These are phyloP conservation scores for Tetraneura akinire DNA, from an alignment of 1,140 invertebrate species.

Conservation along the genomic window DNA sequence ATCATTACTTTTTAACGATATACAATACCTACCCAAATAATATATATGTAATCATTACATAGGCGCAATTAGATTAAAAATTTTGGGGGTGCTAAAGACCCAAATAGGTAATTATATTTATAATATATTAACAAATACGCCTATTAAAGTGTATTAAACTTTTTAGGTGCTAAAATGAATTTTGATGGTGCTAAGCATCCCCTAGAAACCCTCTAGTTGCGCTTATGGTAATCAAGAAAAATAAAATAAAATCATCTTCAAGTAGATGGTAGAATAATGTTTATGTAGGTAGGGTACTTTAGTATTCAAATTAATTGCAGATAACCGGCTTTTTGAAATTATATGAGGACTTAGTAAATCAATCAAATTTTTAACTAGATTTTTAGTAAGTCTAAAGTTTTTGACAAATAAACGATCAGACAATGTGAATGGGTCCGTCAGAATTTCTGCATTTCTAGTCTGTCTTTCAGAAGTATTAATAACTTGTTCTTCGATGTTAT, in stretches of 20 bases:
- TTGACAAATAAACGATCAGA: background rate
- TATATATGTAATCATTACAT: too few relatives aligned
- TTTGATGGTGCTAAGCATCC: too few relatives aligned
- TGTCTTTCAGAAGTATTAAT: background rate
- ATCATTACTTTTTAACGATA: background rate
- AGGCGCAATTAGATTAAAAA: too few relatives aligned
- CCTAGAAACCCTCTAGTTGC: too few relatives aligned
- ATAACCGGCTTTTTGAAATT: background rate
- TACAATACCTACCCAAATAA: background rate
- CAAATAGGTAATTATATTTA: too few relatives aligned
- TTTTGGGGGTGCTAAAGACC: too few relatives aligned
- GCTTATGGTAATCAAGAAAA: too few relatives aligned
- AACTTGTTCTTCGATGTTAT: background rate
- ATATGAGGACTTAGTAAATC: background rate
- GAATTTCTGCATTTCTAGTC: background rate
- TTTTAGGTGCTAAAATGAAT: too few relatives aligned
- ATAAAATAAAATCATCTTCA: background rate
- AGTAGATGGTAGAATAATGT: background rate
- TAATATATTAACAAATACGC: too few relatives aligned
- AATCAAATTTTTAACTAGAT: background rate
- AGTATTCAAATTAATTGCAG: constrained; percentile 14
- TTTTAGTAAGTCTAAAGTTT: constrained; percentile 20
- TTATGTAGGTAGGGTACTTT: background rate
- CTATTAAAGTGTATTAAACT: too few relatives aligned
- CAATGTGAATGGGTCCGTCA: background rate